Percentiles rank a stretch among this genome's conserved stretches.
phyloP scores from a whole-genome alignment of 2,888 invertebrate species.

The Coremacera marginata region DNA sequence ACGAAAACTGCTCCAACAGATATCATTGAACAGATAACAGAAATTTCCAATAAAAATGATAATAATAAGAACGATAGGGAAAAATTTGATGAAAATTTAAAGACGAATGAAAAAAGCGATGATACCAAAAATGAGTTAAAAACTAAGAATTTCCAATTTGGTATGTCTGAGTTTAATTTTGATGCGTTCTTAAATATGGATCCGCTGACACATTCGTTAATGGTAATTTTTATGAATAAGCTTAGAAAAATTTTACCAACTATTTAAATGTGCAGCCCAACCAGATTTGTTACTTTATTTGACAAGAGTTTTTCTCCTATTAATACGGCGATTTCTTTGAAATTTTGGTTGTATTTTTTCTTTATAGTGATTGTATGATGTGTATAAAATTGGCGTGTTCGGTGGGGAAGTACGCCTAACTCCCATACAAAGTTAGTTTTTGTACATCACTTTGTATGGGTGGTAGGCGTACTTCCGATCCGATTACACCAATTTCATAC shows the following conservation, averaged over 20 bases:
- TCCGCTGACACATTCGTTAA: constrained; percentile 79
- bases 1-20: neutral
- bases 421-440: too few relatives aligned
- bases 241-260: constrained; percentile 62
- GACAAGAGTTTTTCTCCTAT: too few relatives aligned
- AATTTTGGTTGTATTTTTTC: too few relatives aligned
- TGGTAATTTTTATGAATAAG: constrained; percentile 71
- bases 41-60: neutral
- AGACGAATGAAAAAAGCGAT: neutral
- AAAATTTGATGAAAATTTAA: neutral
- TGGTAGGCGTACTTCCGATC: too few relatives aligned
- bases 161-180: constrained; percentile 78
- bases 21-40: neutral
- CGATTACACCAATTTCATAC: too few relatives aligned
- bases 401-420: too few relatives aligned
- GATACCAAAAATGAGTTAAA: neutral
- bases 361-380: too few relatives aligned
- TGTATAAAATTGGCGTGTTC: too few relatives aligned
- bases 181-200: constrained; percentile 89
- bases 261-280: too few relatives aligned
- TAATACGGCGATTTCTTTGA: too few relatives aligned
- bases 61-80: neutral
- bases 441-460: too few relatives aligned
- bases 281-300: too few relatives aligned
- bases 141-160: constrained; percentile 44